Evolutionary conservation across 2,113 vertebrate species (phyloP), one percentile per base, ranked within the genome.

Genomic region (Athene cunicularia): DNA sequence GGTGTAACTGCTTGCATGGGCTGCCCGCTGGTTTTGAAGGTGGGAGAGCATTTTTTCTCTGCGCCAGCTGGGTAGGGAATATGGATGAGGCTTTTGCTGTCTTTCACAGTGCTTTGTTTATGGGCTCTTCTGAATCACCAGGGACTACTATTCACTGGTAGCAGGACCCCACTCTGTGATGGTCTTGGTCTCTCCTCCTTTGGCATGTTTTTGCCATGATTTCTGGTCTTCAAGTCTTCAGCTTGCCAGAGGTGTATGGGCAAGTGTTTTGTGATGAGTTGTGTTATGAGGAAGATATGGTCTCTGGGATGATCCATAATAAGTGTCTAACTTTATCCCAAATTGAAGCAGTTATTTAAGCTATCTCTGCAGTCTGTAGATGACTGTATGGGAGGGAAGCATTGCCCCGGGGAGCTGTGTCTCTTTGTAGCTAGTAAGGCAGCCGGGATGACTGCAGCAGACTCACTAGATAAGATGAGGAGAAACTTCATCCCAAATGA

Each of bases 101-200:
- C 67, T 84, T 66, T 26, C 6, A 3, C 0, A 2, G 26, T 30
- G 28, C 39, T 74, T 50, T 24, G 3, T n/a, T 59, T 55, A 28
- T 45, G 55, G 45, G 12, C 7, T 49, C 7, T n/a, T 47, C 11
- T 0, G 0, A 43, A 45, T n/a, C 37, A 49, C 6, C 27, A 39
- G 20, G 35, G 13, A 8, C 12, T 56, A 1, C 14, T 18, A 2
- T 5, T 41, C 6, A 8, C 28, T 12, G 18, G 16, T 27, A 33
- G 26, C 49, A 37, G 45, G 30, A 53, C 9, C 5, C 5, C 28
- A 17, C 8, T 10, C 15, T 45, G n/a, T 32, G 63, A 3, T 68
- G 14, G 14, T 73, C 28, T 59, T 52, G 17, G 15, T 21, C 45
- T 68, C 58, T 33, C 43, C 18, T 37, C 39, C 33, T 60, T 52